phyloP scores from a whole-genome alignment of 2,797 vertebrate species.

The Neostethus bicornis region DNA sequence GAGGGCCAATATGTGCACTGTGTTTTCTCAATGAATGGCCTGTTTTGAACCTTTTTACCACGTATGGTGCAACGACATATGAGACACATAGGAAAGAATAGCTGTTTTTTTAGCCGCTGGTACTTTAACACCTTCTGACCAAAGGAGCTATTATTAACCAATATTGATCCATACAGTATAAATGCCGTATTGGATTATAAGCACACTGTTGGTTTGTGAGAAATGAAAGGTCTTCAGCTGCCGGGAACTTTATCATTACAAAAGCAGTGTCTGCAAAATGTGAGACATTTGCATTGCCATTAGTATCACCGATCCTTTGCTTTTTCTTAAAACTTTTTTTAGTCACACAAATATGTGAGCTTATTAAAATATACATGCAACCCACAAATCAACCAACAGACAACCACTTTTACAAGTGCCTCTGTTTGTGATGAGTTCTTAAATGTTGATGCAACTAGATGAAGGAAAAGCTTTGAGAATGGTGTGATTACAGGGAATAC shows the following conservation, averaged over 20 bases:
- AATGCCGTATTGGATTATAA: no score
- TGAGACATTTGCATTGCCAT: constrained; percentile 14
- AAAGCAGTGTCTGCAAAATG: constrained; percentile 1
- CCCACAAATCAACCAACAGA: constrained; percentile 20
- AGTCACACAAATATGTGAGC: neutral
- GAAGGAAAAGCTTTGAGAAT: neutral
- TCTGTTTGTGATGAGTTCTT: neutral
- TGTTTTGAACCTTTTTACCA: no score
- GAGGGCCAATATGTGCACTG: no score
- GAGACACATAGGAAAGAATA: no score
- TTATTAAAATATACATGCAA: constrained; percentile 13
- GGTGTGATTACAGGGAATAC: neutral
- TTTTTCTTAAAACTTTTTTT: constrained; percentile 2
- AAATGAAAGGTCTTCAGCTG: no score
- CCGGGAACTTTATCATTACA: neutral
- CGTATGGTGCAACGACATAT: no score
- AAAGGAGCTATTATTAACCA: no score
- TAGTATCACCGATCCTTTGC: neutral
- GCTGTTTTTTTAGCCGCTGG: no score
- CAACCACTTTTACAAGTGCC: constrained; percentile 15
- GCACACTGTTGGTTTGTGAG: no score
- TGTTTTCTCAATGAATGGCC: no score
- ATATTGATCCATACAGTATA: no score
- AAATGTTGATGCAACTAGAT: constrained; percentile 10
- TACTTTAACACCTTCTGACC: no score